Percentiles rank a stretch among this genome's conserved stretches.
Evolutionary conservation across 2,113 vertebrate genomes (phyloP).

Genomic region (Delphinapterus leucas): DNA sequence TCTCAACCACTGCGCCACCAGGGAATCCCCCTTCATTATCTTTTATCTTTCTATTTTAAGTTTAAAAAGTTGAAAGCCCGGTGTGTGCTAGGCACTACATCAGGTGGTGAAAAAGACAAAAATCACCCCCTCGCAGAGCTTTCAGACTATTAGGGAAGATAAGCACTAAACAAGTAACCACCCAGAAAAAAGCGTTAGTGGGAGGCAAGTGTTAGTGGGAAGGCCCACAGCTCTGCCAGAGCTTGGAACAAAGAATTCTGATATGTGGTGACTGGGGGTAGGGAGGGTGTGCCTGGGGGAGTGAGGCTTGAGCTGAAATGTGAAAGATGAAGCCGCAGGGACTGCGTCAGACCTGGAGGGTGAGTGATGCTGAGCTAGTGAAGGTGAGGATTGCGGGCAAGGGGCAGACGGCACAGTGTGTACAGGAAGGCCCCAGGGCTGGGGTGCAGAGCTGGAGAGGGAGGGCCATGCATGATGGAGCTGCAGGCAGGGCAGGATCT

Average conservation of each 20-base stretch:
- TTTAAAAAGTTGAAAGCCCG: not conserved
- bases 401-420: not conserved
- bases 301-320: not conserved
- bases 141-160: not conserved
- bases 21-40: not conserved
- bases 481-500: fast-evolving
- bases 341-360: not conserved
- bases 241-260: not conserved
- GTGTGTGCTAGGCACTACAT: not conserved
- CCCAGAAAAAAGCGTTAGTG: not conserved
- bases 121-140: not conserved
- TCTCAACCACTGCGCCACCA: too few species aligned
- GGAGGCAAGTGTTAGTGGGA: not conserved
- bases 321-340: not conserved
- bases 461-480: not conserved
- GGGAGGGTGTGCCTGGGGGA: not conserved
- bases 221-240: not conserved
- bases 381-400: not conserved
- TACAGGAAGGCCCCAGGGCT: not conserved
- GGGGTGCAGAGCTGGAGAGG: not conserved
- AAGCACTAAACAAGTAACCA: not conserved
- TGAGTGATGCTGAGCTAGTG: too few species aligned
- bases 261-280: not conserved
- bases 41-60: not conserved
- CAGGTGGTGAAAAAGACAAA: not conserved